Conservation (phyloP, 2,888 invertebrate genomes). For the Dermolepida albohirtum region DNA sequence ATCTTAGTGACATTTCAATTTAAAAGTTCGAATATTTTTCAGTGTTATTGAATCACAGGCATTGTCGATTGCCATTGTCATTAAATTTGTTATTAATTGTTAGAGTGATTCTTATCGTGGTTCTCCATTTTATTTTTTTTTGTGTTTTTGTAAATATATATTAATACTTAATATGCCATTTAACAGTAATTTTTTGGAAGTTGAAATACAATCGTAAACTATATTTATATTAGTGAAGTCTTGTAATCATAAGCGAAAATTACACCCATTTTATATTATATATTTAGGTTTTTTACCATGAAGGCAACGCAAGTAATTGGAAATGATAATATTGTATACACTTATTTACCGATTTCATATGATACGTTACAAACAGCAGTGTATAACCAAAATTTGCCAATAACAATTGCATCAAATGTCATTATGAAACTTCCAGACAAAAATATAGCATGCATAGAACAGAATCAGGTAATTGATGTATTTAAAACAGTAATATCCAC, state of each 20-base stretch:
- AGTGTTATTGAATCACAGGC: constrained; percentile 4
- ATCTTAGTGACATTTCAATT: neutral
- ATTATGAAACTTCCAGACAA: constrained; percentile 14
- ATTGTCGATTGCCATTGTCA: neutral
- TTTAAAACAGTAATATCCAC: neutral
- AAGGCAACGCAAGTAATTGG: constrained; percentile 20
- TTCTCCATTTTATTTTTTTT: too few species aligned
- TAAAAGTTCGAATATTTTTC: constrained; percentile 1
- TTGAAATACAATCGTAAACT: too few species aligned
- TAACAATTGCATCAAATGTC: constrained; percentile 6
- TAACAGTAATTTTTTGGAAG: too few species aligned
- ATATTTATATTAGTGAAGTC: too few species aligned
- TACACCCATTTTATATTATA: too few species aligned
- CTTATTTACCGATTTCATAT: constrained; percentile 15
- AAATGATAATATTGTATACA: constrained; percentile 26
- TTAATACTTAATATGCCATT: neutral
- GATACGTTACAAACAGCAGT: constrained; percentile 13
- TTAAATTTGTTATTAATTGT: too few species aligned
- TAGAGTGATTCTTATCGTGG: too few species aligned
- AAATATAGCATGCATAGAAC: neutral
- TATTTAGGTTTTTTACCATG: neutral
- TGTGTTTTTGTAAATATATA: neutral
- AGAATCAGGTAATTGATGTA: constrained; percentile 7
- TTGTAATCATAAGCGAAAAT: too few species aligned
- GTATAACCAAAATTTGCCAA: constrained; percentile 17